These are phyloP conservation scores for Hylomyscus alleni DNA, from an alignment of 2,797 vertebrate genomes.

Conservation along the genomic window DNA sequence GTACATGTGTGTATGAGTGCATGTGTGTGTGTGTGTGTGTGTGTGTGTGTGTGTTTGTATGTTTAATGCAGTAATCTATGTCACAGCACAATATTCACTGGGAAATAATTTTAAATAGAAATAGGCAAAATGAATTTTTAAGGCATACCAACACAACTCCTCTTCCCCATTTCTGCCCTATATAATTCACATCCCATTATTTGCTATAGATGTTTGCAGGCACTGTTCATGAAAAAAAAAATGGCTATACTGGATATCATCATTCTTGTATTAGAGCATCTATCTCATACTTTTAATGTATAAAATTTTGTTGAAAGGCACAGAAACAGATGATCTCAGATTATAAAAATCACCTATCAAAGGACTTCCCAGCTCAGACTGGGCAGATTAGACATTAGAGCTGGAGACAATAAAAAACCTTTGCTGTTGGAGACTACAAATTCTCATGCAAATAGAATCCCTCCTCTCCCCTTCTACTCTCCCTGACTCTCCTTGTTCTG, in stretches of 20 bases:
- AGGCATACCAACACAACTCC: not conserved
- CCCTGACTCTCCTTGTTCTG: not conserved
- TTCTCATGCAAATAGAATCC: not conserved
- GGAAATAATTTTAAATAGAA: slow-evolving; percentile 23
- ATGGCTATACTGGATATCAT: not conserved
- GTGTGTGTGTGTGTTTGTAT: not conserved
- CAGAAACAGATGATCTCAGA: not conserved
- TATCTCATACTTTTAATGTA: not conserved
- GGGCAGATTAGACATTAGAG: not conserved
- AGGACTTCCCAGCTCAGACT: not conserved
- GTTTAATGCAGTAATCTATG: not conserved
- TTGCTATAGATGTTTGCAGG: not conserved
- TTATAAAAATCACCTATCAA: not conserved
- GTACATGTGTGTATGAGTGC: not conserved
- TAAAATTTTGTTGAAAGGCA: not conserved
- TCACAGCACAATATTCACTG: not conserved
- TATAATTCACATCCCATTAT: not conserved
- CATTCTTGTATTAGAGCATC: not conserved
- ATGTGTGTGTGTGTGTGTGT: not conserved
- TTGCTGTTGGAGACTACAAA: not conserved
- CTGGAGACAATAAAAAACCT: not conserved
- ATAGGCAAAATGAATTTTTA: slow-evolving; percentile 22
- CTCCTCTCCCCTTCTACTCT: not conserved
- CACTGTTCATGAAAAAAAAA: not conserved
- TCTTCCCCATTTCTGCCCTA: not conserved